Evolutionary conservation across 30 jellyfish, hydroid and myxozoan species (phyloP).

Genomic region (Aurelia sp.): DNA sequence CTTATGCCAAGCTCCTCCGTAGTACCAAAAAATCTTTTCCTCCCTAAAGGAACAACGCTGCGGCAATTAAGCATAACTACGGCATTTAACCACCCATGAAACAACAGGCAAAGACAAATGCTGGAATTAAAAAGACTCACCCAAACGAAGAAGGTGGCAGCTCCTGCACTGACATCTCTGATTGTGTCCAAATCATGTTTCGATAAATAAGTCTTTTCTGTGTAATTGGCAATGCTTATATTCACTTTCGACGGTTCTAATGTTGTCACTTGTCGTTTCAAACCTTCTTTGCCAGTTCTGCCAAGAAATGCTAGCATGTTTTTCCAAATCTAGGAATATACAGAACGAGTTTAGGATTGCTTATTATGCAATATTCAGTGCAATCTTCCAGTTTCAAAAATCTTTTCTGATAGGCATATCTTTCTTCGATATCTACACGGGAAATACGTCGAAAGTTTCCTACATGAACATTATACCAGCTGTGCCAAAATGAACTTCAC

Average conservation of each 20-base stretch:
- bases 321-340: constrained; percentile 74
- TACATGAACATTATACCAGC: too few relatives aligned
- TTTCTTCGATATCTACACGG: too few relatives aligned
- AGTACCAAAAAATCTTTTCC: too few relatives aligned
- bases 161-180: constrained; percentile 96
- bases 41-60: too few relatives aligned
- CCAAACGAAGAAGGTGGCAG: constrained; percentile 97
- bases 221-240: constrained; percentile 65
- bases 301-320: constrained; percentile 94
- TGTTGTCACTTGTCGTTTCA: constrained; percentile 84
- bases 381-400: too few relatives aligned
- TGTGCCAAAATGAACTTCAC: too few relatives aligned
- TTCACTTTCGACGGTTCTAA: constrained; percentile 79
- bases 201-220: constrained; percentile 70
- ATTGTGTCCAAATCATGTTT: constrained; percentile 82
- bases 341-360: neutral
- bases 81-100: too few relatives aligned
- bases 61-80: too few relatives aligned
- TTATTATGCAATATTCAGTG: too few relatives aligned
- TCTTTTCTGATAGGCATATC: too few relatives aligned
- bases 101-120: neutral
- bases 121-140: constrained; percentile 30
- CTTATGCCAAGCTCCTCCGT: too few relatives aligned
- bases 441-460: too few relatives aligned
- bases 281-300: constrained; percentile 89